These are phyloP conservation scores for Coendou prehensilis DNA, from an alignment of 2,797 vertebrate genomes.

Conservation along the genomic window DNA sequence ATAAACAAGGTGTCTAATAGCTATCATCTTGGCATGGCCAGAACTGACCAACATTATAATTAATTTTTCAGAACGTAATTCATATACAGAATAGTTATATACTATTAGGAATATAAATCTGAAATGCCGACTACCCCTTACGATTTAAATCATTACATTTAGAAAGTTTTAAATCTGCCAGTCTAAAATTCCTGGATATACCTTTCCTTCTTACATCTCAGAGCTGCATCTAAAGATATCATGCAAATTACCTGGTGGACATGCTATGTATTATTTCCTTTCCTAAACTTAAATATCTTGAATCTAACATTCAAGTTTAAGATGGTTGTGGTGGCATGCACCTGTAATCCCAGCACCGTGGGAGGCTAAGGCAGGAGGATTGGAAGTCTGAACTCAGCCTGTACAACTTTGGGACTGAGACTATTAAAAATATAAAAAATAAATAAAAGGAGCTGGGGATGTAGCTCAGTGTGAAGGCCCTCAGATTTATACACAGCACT, in stretches of 20 bases:
- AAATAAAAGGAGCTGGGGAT: neutral
- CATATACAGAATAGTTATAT: conserved; percentile 7
- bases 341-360: neutral
- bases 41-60: conserved; percentile 60
- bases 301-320: neutral
- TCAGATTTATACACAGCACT: neutral
- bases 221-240: neutral
- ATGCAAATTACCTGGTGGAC: neutral
- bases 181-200: neutral
- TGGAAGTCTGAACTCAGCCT: neutral
- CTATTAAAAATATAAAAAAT: neutral
- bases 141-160: conserved; percentile 43
- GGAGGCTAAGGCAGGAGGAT: neutral
- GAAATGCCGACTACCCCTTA: neutral
- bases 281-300: neutral
- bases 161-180: conserved; percentile 5
- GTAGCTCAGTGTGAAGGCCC: neutral
- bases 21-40: conserved; percentile 78
- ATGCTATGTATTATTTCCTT: neutral
- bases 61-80: conserved; percentile 46
- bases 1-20: conserved; percentile 84
- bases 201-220: conserved; percentile 1
- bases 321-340: neutral
- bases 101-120: neutral
- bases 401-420: neutral